Percentiles rank a stretch among this genome's conserved stretches.
These are phyloP conservation scores for Apamea epomidion DNA, from an alignment of 2,888 invertebrate species.

Conservation along the genomic window DNA sequence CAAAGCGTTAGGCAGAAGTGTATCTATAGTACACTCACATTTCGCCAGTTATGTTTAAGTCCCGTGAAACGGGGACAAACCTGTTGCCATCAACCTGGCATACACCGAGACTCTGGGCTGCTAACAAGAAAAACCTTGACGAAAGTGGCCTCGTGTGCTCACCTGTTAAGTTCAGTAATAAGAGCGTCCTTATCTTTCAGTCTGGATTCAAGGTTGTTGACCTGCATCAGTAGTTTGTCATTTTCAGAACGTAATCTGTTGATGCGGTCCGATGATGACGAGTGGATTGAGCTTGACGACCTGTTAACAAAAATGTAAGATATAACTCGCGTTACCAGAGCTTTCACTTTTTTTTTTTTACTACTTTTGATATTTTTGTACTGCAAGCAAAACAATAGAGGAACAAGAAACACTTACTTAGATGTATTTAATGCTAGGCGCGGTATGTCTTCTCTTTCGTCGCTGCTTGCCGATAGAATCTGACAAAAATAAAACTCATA, in stretches of 20 bases:
- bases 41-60: no score
- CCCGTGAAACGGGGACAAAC: not conserved
- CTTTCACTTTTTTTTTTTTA: not conserved
- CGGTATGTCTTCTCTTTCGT: conserved; percentile 85
- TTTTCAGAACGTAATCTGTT: conserved; percentile 78
- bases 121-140: not conserved
- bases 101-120: not conserved
- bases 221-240: conserved; percentile 81
- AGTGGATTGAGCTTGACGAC: conserved; percentile 83
- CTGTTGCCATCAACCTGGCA: not conserved
- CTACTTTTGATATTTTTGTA: not conserved
- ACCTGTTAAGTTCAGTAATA: conserved; percentile 86
- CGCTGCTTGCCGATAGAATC: conserved; percentile 87
- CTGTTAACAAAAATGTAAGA: conserved; percentile 60
- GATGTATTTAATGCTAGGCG: conserved; percentile 83
- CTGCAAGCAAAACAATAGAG: not conserved
- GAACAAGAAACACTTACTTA: conserved; percentile 75
- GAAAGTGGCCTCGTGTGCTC: not conserved
- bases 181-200: conserved; percentile 86
- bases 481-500: conserved; percentile 57
- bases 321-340: not conserved
- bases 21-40: no score
- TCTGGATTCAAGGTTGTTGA: conserved; percentile 80
- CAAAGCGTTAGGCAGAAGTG: no score
- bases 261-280: conserved; percentile 81